These are phyloP conservation scores for Chinchilla lanigera DNA, from an alignment of 2,113 vertebrate species.

Conservation along the genomic window DNA sequence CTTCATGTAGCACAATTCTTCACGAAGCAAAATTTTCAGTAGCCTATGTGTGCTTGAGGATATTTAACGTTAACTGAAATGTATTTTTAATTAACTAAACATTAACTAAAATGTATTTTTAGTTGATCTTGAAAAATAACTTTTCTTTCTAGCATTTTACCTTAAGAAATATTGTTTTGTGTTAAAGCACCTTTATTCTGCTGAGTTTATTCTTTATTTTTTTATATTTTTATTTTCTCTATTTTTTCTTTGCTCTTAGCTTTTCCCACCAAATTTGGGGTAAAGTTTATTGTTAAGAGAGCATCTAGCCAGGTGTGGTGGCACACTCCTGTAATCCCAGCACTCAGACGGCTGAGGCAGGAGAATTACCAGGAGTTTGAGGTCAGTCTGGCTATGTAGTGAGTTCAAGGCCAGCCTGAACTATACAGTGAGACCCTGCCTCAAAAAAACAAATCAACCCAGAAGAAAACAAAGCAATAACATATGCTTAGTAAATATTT, in stretches of 20 bases:
- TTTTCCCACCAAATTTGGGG: neutral
- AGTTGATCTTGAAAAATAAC: neutral
- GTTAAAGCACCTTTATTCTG: neutral
- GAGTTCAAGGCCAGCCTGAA: too few relatives aligned
- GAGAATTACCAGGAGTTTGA: too few relatives aligned
- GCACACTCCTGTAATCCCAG: neutral
- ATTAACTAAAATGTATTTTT: neutral
- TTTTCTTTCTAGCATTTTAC: neutral
- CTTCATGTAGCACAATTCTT: neutral
- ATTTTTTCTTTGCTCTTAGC: neutral
- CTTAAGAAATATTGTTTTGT: conserved; percentile 26
- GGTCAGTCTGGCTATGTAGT: too few relatives aligned
- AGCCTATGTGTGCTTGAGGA: too few relatives aligned
- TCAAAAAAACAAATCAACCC: neutral
- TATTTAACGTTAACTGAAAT: too few relatives aligned
- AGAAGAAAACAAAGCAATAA: neutral
- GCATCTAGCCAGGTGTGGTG: neutral
- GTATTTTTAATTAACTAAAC: too few relatives aligned
- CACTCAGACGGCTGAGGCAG: too few relatives aligned
- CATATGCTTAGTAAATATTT: neutral
- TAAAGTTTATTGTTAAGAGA: neutral
- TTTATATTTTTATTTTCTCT: neutral
- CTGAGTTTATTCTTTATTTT: neutral
- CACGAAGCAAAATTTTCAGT: too few relatives aligned
- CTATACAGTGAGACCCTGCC: neutral